Evolutionary conservation across 2,888 invertebrate genomes (phyloP).

Genomic region (Uloborus plumipes): DNA sequence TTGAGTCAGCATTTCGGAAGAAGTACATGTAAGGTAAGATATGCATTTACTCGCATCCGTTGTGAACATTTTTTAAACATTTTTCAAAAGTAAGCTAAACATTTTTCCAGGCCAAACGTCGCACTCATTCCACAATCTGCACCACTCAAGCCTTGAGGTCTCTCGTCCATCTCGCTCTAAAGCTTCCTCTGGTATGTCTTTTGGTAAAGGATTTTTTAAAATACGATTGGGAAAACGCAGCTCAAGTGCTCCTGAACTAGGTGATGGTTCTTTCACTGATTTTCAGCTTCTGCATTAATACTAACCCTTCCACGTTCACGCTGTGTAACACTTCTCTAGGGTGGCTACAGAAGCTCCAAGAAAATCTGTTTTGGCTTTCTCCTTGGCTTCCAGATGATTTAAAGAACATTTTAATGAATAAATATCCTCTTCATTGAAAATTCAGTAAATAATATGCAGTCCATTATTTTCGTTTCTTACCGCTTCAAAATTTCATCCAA

Average conservation of each 20-base stretch:
- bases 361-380: no score
- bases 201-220: constrained; percentile 78
- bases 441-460: no score
- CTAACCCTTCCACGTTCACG: neutral
- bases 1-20: no score
- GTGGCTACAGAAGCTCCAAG: no score
- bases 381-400: no score
- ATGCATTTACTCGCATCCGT: neutral
- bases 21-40: no score
- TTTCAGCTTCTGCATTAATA: constrained; percentile 2
- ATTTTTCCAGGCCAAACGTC: constrained; percentile 40
- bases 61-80: neutral
- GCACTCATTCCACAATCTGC: constrained; percentile 47
- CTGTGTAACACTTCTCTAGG: no score
- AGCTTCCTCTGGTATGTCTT: constrained; percentile 76
- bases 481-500: no score
- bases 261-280: constrained; percentile 73
- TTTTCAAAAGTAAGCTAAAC: no score
- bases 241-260: constrained; percentile 92
- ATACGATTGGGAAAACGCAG: constrained; percentile 78
- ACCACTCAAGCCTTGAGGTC: constrained; percentile 55
- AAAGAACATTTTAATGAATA: no score
- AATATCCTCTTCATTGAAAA: no score
- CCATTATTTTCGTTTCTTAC: no score
- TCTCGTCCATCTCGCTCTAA: constrained; percentile 55